Evolutionary conservation across 2,888 invertebrate species (phyloP).

Genomic region (Branchipolynoe longqiensis): DNA sequence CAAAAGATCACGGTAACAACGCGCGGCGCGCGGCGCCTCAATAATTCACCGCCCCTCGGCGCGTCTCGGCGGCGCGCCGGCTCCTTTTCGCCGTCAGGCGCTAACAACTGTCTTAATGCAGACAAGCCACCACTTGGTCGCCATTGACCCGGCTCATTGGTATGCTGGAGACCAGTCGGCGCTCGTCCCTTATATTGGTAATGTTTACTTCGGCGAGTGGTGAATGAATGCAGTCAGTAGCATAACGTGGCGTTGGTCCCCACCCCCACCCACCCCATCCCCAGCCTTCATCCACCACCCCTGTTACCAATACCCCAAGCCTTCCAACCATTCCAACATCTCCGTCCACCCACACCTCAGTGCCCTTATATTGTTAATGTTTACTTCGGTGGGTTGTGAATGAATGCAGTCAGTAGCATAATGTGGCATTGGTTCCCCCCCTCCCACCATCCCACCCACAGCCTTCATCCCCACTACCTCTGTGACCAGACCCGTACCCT

Average conservation of each 20-base stretch:
- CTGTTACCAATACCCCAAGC: too few species aligned
- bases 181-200: slow-evolving; percentile 29
- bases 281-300: background rate
- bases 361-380: too few species aligned
- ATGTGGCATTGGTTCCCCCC: background rate
- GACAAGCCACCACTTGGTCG: slow-evolving; percentile 9
- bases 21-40: too few species aligned
- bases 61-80: background rate
- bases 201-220: slow-evolving; percentile 27
- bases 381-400: too few species aligned
- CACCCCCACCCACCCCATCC: background rate
- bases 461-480: background rate
- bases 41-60: slow-evolving; percentile 1
- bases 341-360: too few species aligned
- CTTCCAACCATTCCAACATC: background rate
- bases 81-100: background rate
- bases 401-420: slow-evolving; percentile 43
- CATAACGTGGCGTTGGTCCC: background rate
- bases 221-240: slow-evolving; percentile 36
- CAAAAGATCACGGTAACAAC: too few species aligned
- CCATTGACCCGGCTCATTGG: too few species aligned
- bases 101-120: slow-evolving; percentile 17
- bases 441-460: background rate
- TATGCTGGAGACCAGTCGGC: background rate
- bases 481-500: too few species aligned